Conservation (phyloP, 1,140 invertebrate species). For the Bombus haemorrhoidalis region DNA sequence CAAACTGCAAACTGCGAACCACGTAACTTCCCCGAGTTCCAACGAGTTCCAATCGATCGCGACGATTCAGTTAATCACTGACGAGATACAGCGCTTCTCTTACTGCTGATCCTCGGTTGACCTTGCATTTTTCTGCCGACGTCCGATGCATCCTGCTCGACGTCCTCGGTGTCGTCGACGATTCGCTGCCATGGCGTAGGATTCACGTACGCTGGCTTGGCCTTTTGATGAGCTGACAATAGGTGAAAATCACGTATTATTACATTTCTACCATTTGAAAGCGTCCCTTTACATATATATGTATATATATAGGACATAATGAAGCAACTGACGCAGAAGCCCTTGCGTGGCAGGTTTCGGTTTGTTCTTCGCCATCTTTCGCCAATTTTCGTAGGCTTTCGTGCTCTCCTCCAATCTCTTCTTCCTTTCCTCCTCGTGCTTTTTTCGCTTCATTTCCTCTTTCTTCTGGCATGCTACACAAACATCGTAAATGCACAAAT, state of each 20-base stretch:
- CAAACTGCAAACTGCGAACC: no score
- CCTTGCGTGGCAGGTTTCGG: constrained; percentile 79
- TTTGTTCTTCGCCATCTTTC: constrained; percentile 72
- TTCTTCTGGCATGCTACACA: constrained; percentile 54
- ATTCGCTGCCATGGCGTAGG: constrained; percentile 76
- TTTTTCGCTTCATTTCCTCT: constrained; percentile 59
- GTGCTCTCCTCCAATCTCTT: constrained; percentile 68
- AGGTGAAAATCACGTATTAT: neutral
- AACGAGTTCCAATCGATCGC: constrained; percentile 1
- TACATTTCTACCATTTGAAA: neutral
- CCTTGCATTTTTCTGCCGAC: constrained; percentile 19
- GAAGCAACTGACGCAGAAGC: constrained; percentile 74
- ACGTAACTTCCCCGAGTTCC: no score
- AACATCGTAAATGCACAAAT: neutral
- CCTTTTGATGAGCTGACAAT: constrained; percentile 75
- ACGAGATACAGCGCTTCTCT: constrained; percentile 47
- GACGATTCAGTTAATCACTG: constrained; percentile 43
- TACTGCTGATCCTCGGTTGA: constrained; percentile 42
- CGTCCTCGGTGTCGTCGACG: constrained; percentile 52
- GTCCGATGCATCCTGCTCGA: constrained; percentile 36
- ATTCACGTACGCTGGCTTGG: constrained; percentile 77
- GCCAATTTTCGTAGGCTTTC: constrained; percentile 77
- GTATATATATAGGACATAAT: neutral
- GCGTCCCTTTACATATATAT: no score
- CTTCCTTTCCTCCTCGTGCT: constrained; percentile 64